Base-by-base conservation (phyloP, 30 jellyfish, hydroid and myxozoan genomes). In the Aurelia aurita region DNA sequence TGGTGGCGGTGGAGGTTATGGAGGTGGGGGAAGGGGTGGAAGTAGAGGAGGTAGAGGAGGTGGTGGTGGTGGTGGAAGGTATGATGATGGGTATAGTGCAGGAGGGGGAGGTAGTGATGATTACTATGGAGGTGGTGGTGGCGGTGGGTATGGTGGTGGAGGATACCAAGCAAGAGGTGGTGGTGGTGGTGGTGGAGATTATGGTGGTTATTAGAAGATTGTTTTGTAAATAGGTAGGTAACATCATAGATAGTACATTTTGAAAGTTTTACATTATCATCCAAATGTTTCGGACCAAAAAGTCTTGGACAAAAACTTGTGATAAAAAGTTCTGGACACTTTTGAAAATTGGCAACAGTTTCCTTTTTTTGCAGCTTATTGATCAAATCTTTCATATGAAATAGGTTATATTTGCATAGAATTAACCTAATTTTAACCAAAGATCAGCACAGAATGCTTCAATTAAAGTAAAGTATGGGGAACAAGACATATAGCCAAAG, bases 11-110 rank as follows among this genome's bases (percentile, higher is more conserved):
- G 79, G 79, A 3, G 80, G 91, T 21, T 69, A 63, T 18, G 92
- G 90, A 23, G 87, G 87, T 18, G 87, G 92, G 1, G 77, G 88
- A 12, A 45, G 76, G 21, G 82, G 87, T 26, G 64, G 74, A 3
- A 88, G 88, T 14, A 83, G 89, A 19, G 77, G 83, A 45, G 87
- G 77, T 23, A 90, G 93, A 32, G 76, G 88, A 58, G 97, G 97
- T 18, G 26, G 79, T 16, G 98, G 97, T 26, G 85, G 86, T 46
- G 91, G 94, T 16, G 87, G 85, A 20, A 82, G 93, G 19, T 89
- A 89, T 29, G 94, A 87, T 18, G 71, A 77, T 26, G 96, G 98
- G 0, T 86, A 90, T 68, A 79, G 91, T 22, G 76, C 27, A 47
- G 91, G 79, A 18, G 92, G 91, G 18, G 90, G 91, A 66, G 49